Evolutionary conservation across 23 tunicate genomes (phyloP).

Genomic region (Oikopleura vanhoeffeni): DNA sequence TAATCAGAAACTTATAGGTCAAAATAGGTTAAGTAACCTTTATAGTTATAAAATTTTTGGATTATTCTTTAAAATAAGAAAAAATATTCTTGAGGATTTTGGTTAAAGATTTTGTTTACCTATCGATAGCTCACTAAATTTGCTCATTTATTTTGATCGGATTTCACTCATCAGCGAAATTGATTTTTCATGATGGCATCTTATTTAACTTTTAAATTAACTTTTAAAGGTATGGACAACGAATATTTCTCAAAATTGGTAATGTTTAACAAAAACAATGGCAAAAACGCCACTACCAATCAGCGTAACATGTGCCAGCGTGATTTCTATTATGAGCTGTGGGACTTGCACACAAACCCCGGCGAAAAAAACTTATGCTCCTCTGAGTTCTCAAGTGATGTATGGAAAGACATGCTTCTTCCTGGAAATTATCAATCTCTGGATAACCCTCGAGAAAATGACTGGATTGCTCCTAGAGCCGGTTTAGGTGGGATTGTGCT

Average conservation of each 20-base stretch:
- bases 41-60: too few species aligned
- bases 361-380: background rate
- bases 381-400: background rate
- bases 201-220: too few species aligned
- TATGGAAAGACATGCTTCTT: background rate
- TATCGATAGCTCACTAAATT: too few species aligned
- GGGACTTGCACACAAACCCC: constrained; percentile 4
- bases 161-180: too few species aligned
- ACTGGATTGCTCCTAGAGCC: background rate
- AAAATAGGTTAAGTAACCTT: too few species aligned
- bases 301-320: constrained; percentile 1
- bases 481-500: background rate
- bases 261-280: background rate
- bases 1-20: too few species aligned
- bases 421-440: background rate
- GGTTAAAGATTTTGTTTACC: too few species aligned
- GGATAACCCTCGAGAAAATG: constrained; percentile 10
- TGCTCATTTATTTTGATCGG: too few species aligned
- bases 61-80: too few species aligned
- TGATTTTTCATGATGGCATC: too few species aligned
- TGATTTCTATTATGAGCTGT: background rate
- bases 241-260: background rate
- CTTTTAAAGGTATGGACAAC: background rate
- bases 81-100: too few species aligned
- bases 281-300: background rate